phyloP scores from a whole-genome alignment of 2,888 invertebrate genomes.

The Bellardia pandia region DNA sequence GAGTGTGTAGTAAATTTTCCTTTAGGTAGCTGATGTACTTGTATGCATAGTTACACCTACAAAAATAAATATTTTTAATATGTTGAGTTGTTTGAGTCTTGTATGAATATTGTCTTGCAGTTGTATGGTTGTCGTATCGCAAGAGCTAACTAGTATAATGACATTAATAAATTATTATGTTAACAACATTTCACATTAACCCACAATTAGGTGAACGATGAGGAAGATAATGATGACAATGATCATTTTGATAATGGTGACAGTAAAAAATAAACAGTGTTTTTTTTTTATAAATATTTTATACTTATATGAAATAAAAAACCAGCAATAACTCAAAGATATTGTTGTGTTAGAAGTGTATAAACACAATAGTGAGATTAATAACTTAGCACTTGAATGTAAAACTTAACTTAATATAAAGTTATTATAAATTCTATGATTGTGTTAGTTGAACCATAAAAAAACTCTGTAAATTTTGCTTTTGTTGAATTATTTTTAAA shows the following conservation, averaged over 20 bases:
- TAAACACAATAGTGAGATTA: no score
- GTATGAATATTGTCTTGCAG: neutral
- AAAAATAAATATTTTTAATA: neutral
- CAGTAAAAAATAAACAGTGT: slow-evolving; percentile 3
- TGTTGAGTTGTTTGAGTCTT: neutral
- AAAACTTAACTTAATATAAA: no score
- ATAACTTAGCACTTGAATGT: no score
- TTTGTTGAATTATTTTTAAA: no score
- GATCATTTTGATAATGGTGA: slow-evolving; percentile 18
- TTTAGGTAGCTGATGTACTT: neutral
- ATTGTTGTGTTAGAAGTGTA: no score
- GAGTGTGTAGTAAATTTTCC: neutral
- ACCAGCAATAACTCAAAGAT: neutral
- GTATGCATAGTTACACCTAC: neutral
- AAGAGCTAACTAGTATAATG: slow-evolving; percentile 69
- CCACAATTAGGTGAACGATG: slow-evolving; percentile 69
- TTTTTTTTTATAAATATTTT: neutral
- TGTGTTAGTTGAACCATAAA: no score
- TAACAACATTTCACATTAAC: slow-evolving; percentile 74
- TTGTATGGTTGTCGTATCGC: neutral
- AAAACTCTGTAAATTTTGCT: no score
- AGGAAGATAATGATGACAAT: slow-evolving; percentile 22
- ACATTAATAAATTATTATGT: slow-evolving; percentile 74
- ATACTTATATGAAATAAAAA: neutral
- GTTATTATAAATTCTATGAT: no score